phyloP scores from a whole-genome alignment of 2,888 invertebrate genomes.

The Asteroscopus sphinx region DNA sequence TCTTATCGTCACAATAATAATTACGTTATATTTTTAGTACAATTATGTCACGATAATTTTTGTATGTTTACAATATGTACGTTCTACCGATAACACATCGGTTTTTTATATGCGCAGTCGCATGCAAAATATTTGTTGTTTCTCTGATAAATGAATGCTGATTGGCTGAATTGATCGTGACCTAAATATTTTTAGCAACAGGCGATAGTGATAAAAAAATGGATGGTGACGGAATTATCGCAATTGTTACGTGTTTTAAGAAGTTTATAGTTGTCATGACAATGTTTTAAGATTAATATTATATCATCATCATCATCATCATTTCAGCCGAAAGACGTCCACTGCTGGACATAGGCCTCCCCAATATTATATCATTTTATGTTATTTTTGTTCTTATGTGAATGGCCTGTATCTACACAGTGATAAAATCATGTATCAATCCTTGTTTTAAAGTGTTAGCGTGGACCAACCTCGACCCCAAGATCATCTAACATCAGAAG shows the following conservation, averaged over 20 bases:
- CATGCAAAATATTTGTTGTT: conserved; percentile 8
- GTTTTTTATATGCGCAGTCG: conserved; percentile 9
- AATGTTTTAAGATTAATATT: neutral
- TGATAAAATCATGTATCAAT: too few relatives aligned
- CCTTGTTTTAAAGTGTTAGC: too few relatives aligned
- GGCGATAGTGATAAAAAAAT: conserved; percentile 19
- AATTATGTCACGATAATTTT: conserved; percentile 46
- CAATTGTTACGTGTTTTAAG: conserved; percentile 3
- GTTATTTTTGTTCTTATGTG: too few relatives aligned
- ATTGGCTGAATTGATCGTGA: conserved; percentile 39
- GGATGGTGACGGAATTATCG: conserved; percentile 13
- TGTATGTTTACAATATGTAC: conserved; percentile 16
- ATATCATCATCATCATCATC: neutral
- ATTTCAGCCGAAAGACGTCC: too few relatives aligned
- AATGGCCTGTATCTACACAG: too few relatives aligned
- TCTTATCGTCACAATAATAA: conserved; percentile 28
- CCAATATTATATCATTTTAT: too few relatives aligned
- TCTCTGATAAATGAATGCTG: conserved; percentile 8
- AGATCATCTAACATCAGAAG: too few relatives aligned
- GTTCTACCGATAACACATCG: conserved; percentile 24
- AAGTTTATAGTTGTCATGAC: conserved; percentile 3
- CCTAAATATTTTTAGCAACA: conserved; percentile 32
- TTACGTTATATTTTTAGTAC: conserved; percentile 27
- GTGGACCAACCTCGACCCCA: too few relatives aligned
- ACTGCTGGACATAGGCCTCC: too few relatives aligned